Conservation (phyloP, 2,888 invertebrate genomes). For the Colletes collaris region DNA sequence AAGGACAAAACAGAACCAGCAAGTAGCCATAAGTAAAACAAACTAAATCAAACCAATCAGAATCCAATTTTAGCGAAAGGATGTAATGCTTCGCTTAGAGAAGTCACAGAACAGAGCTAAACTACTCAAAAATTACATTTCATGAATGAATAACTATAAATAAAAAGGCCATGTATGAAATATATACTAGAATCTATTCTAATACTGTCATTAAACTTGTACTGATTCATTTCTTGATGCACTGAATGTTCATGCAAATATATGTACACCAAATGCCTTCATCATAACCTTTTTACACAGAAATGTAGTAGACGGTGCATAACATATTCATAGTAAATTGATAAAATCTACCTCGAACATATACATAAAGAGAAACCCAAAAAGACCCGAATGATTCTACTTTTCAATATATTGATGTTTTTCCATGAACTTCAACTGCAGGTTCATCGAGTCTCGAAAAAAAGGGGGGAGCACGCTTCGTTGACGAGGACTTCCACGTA, state of each 20-base stretch:
- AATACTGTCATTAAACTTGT: background rate
- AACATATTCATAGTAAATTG: background rate
- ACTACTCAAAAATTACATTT: background rate
- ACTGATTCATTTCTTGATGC: background rate
- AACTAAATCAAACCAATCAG: conserved; percentile 32
- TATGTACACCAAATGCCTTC: background rate
- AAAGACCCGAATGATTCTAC: background rate
- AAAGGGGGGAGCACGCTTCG: conserved; percentile 21
- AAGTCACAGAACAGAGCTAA: background rate
- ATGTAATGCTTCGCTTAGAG: background rate
- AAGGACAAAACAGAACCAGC: conserved; percentile 74
- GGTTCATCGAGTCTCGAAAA: conserved; percentile 18
- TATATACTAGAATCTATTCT: background rate
- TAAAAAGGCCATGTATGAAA: background rate
- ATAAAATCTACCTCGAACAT: background rate
- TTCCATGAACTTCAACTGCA: background rate
- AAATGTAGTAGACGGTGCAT: background rate
- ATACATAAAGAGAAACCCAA: background rate
- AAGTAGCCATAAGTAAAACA: conserved; percentile 46
- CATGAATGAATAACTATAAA: background rate
- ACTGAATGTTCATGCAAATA: background rate
- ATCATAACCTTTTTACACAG: conserved; percentile 43
- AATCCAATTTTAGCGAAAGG: conserved; percentile 2
- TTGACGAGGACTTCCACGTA: conserved; percentile 47
- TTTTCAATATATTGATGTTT: conserved; percentile 1